phyloP scores from a whole-genome alignment of 1,140 invertebrate species.

The Thaumetopoea pityocampa region DNA sequence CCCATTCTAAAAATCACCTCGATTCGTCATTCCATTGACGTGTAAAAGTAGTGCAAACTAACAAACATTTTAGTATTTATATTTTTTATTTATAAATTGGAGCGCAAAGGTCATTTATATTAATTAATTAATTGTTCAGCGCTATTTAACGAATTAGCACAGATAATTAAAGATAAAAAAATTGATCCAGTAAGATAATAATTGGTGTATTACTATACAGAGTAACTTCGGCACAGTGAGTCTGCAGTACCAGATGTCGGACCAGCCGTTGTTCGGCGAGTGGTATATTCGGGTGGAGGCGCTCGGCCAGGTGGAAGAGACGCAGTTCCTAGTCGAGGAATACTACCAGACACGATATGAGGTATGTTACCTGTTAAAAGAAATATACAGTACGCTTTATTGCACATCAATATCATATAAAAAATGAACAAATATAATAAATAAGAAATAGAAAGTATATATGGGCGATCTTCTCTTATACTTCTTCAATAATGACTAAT shows the following conservation, averaged over 20 bases:
- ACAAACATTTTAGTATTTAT: too few species aligned
- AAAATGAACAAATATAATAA: neutral
- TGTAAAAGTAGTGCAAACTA: too few species aligned
- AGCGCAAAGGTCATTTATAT: too few species aligned
- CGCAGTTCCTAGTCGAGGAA: conserved; percentile 92
- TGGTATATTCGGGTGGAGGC: conserved; percentile 94
- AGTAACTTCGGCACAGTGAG: conserved; percentile 94
- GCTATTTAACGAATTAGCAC: too few species aligned
- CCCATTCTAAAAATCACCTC: too few species aligned
- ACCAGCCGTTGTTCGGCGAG: conserved; percentile 93
- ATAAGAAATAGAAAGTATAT: neutral
- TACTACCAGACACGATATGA: conserved; percentile 95
- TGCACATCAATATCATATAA: neutral
- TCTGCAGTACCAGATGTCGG: conserved; percentile 91
- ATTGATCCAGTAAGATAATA: neutral
- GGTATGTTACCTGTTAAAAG: conserved; percentile 58
- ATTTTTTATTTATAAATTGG: too few species aligned
- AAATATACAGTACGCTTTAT: neutral
- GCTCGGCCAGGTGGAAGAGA: conserved; percentile 90
- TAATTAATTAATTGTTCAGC: too few species aligned
- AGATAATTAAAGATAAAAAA: too few species aligned
- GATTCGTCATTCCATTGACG: too few species aligned
- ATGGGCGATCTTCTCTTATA: too few species aligned
- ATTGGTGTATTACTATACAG: conserved; percentile 51
- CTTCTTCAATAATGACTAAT: too few species aligned